Percentiles rank a stretch among this genome's conserved stretches.
Evolutionary conservation across 1,140 invertebrate genomes (phyloP).

Genomic region (Halotydeus destructor): DNA sequence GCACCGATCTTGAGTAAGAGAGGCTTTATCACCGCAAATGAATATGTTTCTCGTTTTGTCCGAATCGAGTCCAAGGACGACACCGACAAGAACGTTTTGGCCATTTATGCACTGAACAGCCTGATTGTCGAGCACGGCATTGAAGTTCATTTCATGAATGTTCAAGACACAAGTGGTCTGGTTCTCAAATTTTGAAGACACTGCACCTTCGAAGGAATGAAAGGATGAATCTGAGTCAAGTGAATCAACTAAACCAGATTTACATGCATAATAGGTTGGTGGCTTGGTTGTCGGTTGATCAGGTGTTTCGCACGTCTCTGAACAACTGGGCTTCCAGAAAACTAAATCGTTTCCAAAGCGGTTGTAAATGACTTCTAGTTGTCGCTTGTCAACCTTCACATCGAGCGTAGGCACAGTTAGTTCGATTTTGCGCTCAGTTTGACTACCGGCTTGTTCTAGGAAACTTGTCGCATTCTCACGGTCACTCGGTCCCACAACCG

Average conservation of each 20-base stretch:
- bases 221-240: constrained; percentile 10
- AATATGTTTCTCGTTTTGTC: constrained; percentile 5
- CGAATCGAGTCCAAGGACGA: constrained; percentile 8
- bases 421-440: constrained; percentile 8
- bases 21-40: constrained; percentile 6
- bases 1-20: background rate
- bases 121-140: background rate
- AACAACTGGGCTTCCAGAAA: constrained; percentile 10
- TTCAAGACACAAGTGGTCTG: background rate
- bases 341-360: constrained; percentile 15
- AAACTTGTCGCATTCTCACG: constrained; percentile 5
- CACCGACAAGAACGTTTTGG: constrained; percentile 10
- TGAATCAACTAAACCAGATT: constrained; percentile 5
- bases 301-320: background rate
- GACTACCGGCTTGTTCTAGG: background rate
- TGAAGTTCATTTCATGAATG: background rate
- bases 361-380: constrained; percentile 16
- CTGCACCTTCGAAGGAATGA: constrained; percentile 8
- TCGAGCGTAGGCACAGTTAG: constrained; percentile 9
- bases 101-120: background rate
- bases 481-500: constrained; percentile 14
- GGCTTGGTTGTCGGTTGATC: background rate
- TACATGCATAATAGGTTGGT: constrained; percentile 4
- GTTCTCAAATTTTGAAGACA: background rate
- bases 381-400: constrained; percentile 10